A percentile compares a stretch with the other conserved stretches of the same genome.
phyloP scores from a whole-genome alignment of 2,113 vertebrate species.

The Corythaixoides concolor region DNA sequence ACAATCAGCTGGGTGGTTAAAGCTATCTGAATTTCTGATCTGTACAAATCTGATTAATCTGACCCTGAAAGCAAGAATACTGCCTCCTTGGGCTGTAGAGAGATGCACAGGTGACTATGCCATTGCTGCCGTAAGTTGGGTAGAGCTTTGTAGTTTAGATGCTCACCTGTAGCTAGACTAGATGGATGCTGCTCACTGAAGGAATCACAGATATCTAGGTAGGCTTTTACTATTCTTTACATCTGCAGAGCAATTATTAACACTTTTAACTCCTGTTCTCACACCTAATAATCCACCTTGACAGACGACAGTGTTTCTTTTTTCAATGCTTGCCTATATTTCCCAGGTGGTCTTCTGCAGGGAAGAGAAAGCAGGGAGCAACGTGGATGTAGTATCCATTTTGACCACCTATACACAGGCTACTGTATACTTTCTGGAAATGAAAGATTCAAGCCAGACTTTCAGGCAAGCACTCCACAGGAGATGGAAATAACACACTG shows the following conservation, averaged over 20 bases:
- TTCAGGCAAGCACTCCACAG: background rate
- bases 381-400: fast-evolving
- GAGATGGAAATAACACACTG: background rate
- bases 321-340: background rate
- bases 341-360: background rate
- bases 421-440: background rate
- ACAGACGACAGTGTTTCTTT: background rate
- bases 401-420: background rate
- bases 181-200: background rate
- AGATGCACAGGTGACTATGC: background rate
- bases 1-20: background rate
- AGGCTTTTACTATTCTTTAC: background rate
- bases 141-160: background rate
- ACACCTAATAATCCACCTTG: background rate
- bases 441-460: background rate
- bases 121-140: fast-evolving
- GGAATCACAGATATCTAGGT: fast-evolving
- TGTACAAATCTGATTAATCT: background rate
- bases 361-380: background rate
- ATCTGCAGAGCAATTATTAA: background rate
- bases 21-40: background rate
- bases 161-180: background rate
- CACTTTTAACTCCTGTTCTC: background rate
- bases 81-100: background rate
- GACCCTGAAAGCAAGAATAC: background rate